A percentile compares a stretch with the other conserved stretches of the same genome.
phyloP scores from a whole-genome alignment of 1,140 invertebrate genomes.

The Drosophila watanabei region DNA sequence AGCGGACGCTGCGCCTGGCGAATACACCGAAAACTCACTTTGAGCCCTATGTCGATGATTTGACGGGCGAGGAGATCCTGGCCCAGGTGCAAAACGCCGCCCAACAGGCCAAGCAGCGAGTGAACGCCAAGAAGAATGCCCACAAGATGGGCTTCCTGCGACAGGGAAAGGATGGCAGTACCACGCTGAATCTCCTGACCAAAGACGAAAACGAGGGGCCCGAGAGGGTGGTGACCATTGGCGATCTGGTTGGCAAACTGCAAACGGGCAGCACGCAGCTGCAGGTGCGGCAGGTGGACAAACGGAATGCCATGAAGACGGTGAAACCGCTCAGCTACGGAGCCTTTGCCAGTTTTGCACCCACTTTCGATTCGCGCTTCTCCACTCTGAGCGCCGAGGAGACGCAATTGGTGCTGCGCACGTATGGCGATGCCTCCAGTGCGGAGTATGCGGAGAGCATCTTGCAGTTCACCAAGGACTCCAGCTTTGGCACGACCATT shows the following conservation, averaged over 20 bases:
- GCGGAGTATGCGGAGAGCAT: conserved; percentile 95
- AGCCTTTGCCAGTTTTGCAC: conserved; percentile 97
- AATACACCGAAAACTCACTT: conserved; percentile 89
- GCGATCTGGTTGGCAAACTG: conserved; percentile 93
- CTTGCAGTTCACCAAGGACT: conserved; percentile 92
- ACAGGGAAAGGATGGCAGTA: conserved; percentile 93
- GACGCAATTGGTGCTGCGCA: conserved; percentile 95
- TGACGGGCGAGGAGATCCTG: conserved; percentile 93
- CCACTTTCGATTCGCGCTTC: conserved; percentile 97
- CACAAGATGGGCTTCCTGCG: conserved; percentile 93
- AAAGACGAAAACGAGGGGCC: conserved; percentile 90
- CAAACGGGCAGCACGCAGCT: conserved; percentile 91
- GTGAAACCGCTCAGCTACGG: conserved; percentile 97
- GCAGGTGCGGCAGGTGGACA: conserved; percentile 92
- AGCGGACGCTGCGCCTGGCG: conserved; percentile 80
- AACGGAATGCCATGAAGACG: conserved; percentile 94
- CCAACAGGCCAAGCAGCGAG: conserved; percentile 71
- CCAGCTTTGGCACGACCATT: conserved; percentile 92
- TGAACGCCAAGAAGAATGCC: conserved; percentile 86
- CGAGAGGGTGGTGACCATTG: conserved; percentile 93
- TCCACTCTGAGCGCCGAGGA: conserved; percentile 97
- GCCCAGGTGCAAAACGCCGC: conserved; percentile 87
- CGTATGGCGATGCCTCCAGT: conserved; percentile 95
- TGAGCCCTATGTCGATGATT: conserved; percentile 92
- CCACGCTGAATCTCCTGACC: conserved; percentile 93